phyloP scores from a whole-genome alignment of 2,113 vertebrate species.

The Dromaius novaehollandiae region DNA sequence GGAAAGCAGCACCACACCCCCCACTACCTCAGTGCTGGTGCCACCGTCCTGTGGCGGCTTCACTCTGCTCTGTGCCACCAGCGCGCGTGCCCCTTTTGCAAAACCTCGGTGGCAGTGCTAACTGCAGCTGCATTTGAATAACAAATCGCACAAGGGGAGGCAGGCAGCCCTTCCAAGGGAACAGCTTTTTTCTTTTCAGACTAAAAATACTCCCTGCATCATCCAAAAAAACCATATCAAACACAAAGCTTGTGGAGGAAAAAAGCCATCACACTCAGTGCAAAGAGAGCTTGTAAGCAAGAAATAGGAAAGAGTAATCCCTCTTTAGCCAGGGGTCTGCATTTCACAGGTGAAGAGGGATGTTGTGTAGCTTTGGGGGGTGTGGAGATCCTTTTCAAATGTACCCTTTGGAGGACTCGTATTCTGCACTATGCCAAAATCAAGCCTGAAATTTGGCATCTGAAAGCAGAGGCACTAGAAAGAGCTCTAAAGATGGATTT shows the following conservation, averaged over 20 bases:
- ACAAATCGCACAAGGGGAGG: background rate
- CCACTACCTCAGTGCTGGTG: accelerated
- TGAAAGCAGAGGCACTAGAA: background rate
- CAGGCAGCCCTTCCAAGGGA: background rate
- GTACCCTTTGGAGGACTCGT: background rate
- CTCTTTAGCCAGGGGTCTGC: accelerated
- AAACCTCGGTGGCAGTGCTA: background rate
- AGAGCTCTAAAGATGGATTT: background rate
- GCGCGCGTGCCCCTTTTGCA: background rate
- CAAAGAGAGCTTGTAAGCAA: background rate
- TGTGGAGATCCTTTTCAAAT: background rate
- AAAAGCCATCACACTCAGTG: background rate
- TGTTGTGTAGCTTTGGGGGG: background rate
- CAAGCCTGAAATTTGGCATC: background rate
- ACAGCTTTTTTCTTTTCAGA: background rate
- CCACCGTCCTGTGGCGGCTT: background rate
- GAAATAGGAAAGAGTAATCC: background rate
- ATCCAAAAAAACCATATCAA: background rate
- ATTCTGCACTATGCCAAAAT: background rate
- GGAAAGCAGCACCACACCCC: background rate
- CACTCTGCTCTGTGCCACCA: background rate
- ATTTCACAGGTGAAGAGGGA: background rate
- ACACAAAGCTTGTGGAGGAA: background rate
- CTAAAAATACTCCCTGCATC: constrained; percentile 18
- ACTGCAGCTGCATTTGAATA: background rate